phyloP scores from a whole-genome alignment of 2,888 invertebrate species.

The Xylocampa areola region DNA sequence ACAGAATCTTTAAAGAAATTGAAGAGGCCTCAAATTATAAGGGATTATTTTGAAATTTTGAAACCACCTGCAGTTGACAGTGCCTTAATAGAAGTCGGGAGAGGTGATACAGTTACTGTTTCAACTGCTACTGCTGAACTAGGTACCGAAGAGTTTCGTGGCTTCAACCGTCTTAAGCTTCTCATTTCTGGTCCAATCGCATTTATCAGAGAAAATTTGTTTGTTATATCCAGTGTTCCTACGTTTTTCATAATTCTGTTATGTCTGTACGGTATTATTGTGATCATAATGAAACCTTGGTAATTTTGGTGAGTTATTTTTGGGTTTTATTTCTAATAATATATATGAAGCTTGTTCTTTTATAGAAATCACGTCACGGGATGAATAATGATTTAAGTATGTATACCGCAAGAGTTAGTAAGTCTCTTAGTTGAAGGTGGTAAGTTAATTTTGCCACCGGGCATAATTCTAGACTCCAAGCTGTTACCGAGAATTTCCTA shows the following conservation, averaged over 20 bases:
- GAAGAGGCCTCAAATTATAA: constrained; percentile 57
- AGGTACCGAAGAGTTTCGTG: constrained; percentile 17
- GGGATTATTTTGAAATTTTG: constrained; percentile 67
- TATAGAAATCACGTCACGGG: too few species aligned
- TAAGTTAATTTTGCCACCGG: too few species aligned
- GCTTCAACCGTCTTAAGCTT: constrained; percentile 33
- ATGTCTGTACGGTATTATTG: constrained; percentile 71
- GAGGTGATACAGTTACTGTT: constrained; percentile 60
- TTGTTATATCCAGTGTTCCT: constrained; percentile 77
- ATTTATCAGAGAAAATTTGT: constrained; percentile 74
- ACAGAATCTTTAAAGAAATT: constrained; percentile 50
- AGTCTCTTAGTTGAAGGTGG: too few species aligned
- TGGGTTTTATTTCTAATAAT: constrained; percentile 12
- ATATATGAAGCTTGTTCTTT: too few species aligned
- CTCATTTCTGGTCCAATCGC: constrained; percentile 51
- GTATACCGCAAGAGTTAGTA: too few species aligned
- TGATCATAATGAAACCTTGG: constrained; percentile 68
- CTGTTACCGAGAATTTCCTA: too few species aligned
- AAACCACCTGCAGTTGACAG: constrained; percentile 52
- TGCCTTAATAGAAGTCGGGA: constrained; percentile 44
- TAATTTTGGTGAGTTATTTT: constrained; percentile 42
- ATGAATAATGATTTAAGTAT: too few species aligned
- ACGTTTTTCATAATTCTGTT: constrained; percentile 73
- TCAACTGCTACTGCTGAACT: constrained; percentile 55
- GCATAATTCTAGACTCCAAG: too few species aligned